Base-by-base conservation (phyloP, 2,888 invertebrate genomes). In the Campopleginae sp. region DNA sequence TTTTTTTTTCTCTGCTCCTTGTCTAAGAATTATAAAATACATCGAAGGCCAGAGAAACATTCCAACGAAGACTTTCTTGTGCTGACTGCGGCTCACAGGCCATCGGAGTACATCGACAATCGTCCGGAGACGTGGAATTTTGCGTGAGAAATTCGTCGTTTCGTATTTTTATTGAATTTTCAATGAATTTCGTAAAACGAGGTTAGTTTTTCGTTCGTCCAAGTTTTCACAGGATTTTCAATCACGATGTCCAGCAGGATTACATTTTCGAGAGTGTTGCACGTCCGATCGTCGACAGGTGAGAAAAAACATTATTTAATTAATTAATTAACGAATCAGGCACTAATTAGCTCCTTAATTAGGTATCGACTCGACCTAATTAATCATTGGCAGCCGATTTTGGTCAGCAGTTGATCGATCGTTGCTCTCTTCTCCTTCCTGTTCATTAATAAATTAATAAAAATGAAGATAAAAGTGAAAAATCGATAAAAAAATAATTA, bases 201-300 rank as follows among this genome's bases (percentile, higher is more conserved):
- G 75, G 54, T 61, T 70, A n/a, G 48, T 27, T 44, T 19, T 74
- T 54, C 63, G 61, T 10, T 66, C 19, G 2, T 61, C 12, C 4
- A 88, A 95, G 95, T 87, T 95, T 95, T 90, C 90, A 93, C 51
- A 94, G 94, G 88, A 92, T 95, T 80, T 95, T 95, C 87, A 94
- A 94, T 81, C 91, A 93, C 81, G 76, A 88, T 65, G 88, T 91
- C 8, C 87, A 88, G 1, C 95, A 95, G 88, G 88, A 90, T 8
- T 92, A 93, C 12, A 87, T 95, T 44, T 95, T 95, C 87, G 92
- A 94, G 12, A 90, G 85, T 54, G 94, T 95, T 8, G 95, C 95
- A 2, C 94, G 93, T 86, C 95, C 95, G 23, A 93, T 95, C 23
- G 90, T 95, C 46, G 92, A 94, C 81, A 94, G 94, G 95, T 94